Evolutionary conservation across 2,113 vertebrate species (phyloP).

Genomic region (Sturnira hondurensis): DNA sequence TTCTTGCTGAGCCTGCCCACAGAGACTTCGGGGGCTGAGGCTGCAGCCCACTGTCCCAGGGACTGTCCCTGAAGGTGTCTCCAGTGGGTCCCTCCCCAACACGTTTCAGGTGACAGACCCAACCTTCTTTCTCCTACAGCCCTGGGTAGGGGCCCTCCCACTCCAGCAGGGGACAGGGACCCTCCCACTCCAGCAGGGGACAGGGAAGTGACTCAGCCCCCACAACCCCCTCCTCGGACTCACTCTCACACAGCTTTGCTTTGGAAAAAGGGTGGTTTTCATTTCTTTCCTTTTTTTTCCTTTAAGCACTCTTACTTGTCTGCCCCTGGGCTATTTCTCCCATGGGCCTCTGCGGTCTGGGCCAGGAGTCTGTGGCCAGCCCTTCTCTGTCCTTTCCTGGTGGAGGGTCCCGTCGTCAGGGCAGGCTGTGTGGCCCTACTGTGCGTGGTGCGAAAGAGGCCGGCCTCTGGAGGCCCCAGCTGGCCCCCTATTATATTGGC

Average conservation of each 20-base stretch:
- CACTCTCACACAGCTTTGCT: slow-evolving; percentile 4
- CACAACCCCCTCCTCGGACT: slow-evolving; percentile 17
- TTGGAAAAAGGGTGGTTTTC: slow-evolving; percentile 49
- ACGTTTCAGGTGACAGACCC: neutral
- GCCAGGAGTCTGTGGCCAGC: neutral
- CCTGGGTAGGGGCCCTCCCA: neutral
- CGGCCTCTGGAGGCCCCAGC: slow-evolving; percentile 81
- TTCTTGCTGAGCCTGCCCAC: rapidly evolving
- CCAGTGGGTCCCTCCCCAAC: neutral
- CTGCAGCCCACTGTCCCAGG: neutral
- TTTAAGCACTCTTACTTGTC: neutral
- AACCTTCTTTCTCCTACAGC: neutral
- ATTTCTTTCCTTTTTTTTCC: neutral
- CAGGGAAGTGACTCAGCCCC: slow-evolving; percentile 39
- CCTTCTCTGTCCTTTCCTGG: neutral
- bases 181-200: neutral
- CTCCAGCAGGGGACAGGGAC: neutral
- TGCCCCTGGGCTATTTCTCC: neutral
- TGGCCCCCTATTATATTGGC: slow-evolving; percentile 88
- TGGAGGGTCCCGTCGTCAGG: neutral
- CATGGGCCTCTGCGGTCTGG: neutral
- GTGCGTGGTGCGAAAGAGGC: slow-evolving; percentile 81
- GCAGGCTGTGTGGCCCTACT: slow-evolving; percentile 43
- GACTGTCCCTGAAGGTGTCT: neutral
- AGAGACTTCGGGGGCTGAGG: neutral